Percentiles rank a stretch among this genome's conserved stretches.
Evolutionary conservation across 2,888 invertebrate genomes (phyloP).

Genomic region (Dichetophora obliterata): DNA sequence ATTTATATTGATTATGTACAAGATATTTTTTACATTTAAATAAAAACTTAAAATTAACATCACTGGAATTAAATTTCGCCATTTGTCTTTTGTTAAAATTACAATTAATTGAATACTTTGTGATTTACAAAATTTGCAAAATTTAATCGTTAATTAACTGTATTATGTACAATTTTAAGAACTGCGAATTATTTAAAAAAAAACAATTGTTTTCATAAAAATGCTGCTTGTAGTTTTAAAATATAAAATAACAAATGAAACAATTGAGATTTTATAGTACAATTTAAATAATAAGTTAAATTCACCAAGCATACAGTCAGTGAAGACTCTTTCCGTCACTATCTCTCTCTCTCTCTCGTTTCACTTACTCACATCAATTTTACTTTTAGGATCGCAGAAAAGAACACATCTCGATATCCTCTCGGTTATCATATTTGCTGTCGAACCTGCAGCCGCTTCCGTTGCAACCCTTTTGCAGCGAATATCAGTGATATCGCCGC

Average conservation of each 20-base stretch:
- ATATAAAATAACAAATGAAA: neutral
- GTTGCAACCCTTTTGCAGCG: conserved; percentile 58
- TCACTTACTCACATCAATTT: neutral
- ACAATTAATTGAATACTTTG: conserved; percentile 39
- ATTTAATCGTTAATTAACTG: neutral
- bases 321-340: neutral
- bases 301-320: neutral
- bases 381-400: conserved; percentile 51
- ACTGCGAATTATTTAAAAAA: neutral
- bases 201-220: neutral
- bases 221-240: neutral
- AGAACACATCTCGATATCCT: conserved; percentile 60
- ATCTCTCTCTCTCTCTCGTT: neutral
- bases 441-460: conserved; percentile 48
- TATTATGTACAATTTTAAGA: conserved; percentile 25
- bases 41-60: conserved; percentile 63
- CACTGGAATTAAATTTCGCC: conserved; percentile 61
- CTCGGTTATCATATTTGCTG: conserved; percentile 42
- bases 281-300: neutral
- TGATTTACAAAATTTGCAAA: conserved; percentile 8
- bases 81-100: conserved; percentile 33
- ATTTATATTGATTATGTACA: conserved; percentile 22
- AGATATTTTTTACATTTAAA: conserved; percentile 39
- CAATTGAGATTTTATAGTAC: neutral
- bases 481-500: conserved; percentile 67